Evolutionary conservation across 2,888 invertebrate species (phyloP).

Genomic region (Cheilosia urbana): DNA sequence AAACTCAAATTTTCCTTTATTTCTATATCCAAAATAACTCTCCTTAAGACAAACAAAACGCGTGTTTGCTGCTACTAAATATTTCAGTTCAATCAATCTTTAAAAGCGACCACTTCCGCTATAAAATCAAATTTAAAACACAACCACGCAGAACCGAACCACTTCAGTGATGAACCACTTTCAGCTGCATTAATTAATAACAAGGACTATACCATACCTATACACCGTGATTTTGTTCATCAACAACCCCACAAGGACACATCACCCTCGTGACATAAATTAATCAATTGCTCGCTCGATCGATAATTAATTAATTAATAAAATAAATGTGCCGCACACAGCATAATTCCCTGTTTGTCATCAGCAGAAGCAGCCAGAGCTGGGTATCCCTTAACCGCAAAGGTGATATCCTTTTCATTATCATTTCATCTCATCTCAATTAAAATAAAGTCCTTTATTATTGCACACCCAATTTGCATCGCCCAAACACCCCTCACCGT

Average conservation of each 20-base stretch:
- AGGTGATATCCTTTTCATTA: slow-evolving; percentile 54
- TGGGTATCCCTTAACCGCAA: neutral
- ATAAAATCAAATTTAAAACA: neutral
- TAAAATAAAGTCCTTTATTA: slow-evolving; percentile 57
- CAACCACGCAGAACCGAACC: neutral
- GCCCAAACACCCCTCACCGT: neutral
- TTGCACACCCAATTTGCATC: slow-evolving; percentile 54
- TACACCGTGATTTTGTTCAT: slow-evolving; percentile 26
- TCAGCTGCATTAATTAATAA: slow-evolving; percentile 43
- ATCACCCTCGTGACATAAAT: slow-evolving; percentile 64
- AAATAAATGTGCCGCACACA: slow-evolving; percentile 58
- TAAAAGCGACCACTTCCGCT: no score
- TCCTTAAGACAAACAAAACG: no score
- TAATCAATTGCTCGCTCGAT: slow-evolving; percentile 56
- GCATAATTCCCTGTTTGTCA: slow-evolving; percentile 47
- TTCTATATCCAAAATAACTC: no score
- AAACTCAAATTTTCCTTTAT: no score
- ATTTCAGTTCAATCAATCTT: no score
- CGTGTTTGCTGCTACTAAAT: no score
- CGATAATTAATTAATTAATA: slow-evolving; percentile 74
- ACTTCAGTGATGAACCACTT: neutral
- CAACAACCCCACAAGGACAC: slow-evolving; percentile 49
- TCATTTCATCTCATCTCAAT: slow-evolving; percentile 66
- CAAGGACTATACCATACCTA: slow-evolving; percentile 6
- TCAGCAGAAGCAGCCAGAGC: slow-evolving; percentile 15